Evolutionary conservation across 2,113 vertebrate species (phyloP), one percentile per base, ranked within the genome.

Genomic region (Cyrtonyx montezumae): DNA sequence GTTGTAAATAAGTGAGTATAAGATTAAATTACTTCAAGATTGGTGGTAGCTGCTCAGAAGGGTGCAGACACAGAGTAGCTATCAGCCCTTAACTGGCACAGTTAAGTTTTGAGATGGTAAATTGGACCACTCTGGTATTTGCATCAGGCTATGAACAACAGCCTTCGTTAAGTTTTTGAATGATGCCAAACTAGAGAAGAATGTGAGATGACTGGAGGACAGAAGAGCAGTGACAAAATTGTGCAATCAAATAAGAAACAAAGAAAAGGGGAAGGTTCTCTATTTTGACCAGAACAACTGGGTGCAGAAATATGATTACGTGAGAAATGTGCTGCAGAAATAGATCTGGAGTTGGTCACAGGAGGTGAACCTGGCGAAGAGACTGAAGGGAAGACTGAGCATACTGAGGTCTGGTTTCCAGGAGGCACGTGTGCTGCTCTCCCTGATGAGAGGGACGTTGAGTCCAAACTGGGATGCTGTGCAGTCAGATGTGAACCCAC

Each of bases 281-380:
- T 34, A 11, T 51, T 77, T 74, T 81, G 48, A 45, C 43, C 17
- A 22, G 69, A 68, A 13, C 32, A 71, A 14, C 51, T 65, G 48
- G 32, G 26, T 46, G 37, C 32, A 28, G 67, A 73, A 3, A 25
- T 20, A 28, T 1, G 12, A 36, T 22, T 65, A 11, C 9, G 8
- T 16, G 28, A 32, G 10, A 55, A 22, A 75, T 7, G 14, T 0
- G 0, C 51, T 71, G 37, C 46, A 61, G 4, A 78, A 82, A 28
- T 8, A 2, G 22, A 28, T 61, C 25, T 91, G 58, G 77, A 43
- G 22, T 21, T 49, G 78, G 32, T 37, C 70, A 34, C 40, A n/a
- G 48, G 55, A 32, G 8, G 11, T 51, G 46, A 55, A 79, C 8
- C 26, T 37, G 51, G 59, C 45, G 3, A 49, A 36, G 34, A 34